Percentiles rank a stretch among this genome's conserved stretches.
phyloP scores from a whole-genome alignment of 2,113 vertebrate genomes.

The Pipa parva region DNA sequence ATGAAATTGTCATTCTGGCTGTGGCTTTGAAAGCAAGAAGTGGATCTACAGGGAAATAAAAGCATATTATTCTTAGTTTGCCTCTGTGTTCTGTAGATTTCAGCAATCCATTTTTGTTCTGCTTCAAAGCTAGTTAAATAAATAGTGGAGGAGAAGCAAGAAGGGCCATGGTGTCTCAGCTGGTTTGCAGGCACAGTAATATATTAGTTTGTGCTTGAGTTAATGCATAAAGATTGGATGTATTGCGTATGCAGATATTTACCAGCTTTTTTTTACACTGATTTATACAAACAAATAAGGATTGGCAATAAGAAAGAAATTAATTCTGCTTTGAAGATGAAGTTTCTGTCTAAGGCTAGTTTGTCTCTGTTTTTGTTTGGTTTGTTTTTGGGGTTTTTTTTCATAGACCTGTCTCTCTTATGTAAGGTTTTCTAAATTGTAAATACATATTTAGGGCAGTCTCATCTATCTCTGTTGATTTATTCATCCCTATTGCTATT shows the following conservation, averaged over 20 bases:
- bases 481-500: too few relatives aligned
- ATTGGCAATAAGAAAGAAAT: not conserved
- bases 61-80: not conserved
- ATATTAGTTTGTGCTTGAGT: not conserved
- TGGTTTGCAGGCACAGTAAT: not conserved
- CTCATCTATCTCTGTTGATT: too few relatives aligned
- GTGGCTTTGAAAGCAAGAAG: not conserved
- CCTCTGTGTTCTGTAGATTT: not conserved
- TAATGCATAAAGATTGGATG: not conserved
- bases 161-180: not conserved
- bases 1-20: not conserved
- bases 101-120: not conserved
- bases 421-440: too few relatives aligned
- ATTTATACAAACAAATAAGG: not conserved
- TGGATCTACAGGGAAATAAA: not conserved
- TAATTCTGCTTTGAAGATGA: not conserved
- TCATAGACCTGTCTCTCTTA: too few relatives aligned
- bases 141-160: not conserved
- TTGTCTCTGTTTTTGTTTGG: too few relatives aligned
- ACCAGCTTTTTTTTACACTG: not conserved
- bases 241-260: not conserved
- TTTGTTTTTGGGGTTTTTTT: too few relatives aligned
- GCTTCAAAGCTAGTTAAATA: not conserved
- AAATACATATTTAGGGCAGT: too few relatives aligned
- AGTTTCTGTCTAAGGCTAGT: not conserved